Evolutionary conservation across 2,113 vertebrate genomes (phyloP).

Genomic region (Anarrhichthys ocellatus): DNA sequence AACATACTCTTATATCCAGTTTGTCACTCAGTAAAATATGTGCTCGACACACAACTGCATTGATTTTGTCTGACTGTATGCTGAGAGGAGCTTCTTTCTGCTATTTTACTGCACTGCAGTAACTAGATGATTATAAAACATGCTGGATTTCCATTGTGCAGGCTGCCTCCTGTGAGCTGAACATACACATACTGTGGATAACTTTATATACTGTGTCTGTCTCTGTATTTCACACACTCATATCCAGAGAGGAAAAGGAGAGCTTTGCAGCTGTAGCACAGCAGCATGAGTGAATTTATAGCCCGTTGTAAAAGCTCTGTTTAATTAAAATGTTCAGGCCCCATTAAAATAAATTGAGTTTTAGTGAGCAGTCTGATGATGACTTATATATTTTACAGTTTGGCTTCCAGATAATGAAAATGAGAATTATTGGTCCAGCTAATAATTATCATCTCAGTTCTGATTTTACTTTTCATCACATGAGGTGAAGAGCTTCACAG

Average conservation of each 20-base stretch:
- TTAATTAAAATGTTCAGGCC: slow-evolving; percentile 84
- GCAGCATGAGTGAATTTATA: slow-evolving; percentile 68
- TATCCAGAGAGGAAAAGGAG: not conserved
- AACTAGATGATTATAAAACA: slow-evolving; percentile 36
- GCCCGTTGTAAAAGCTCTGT: slow-evolving; percentile 74
- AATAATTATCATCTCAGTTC: slow-evolving; percentile 21
- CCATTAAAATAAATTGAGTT: slow-evolving; percentile 84
- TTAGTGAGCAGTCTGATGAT: slow-evolving; percentile 66
- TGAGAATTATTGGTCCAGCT: slow-evolving; percentile 43
- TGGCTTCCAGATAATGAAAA: slow-evolving; percentile 68
- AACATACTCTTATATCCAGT: not conserved
- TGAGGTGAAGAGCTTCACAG: not conserved
- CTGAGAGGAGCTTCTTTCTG: slow-evolving; percentile 25
- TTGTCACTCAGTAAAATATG: slow-evolving; percentile 7
- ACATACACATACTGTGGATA: slow-evolving; percentile 23
- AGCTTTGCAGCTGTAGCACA: slow-evolving; percentile 6
- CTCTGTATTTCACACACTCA: not conserved
- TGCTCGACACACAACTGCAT: not conserved
- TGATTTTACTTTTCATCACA: slow-evolving; percentile 10
- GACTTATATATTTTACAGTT: slow-evolving; percentile 77
- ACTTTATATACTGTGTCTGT: not conserved
- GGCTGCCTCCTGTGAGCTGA: slow-evolving; percentile 22
- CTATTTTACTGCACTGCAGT: slow-evolving; percentile 59
- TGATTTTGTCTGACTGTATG: not conserved
- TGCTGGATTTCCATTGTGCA: not conserved